These are phyloP conservation scores for Stenodema calcarata DNA, from an alignment of 2,888 invertebrate species.

Conservation along the genomic window DNA sequence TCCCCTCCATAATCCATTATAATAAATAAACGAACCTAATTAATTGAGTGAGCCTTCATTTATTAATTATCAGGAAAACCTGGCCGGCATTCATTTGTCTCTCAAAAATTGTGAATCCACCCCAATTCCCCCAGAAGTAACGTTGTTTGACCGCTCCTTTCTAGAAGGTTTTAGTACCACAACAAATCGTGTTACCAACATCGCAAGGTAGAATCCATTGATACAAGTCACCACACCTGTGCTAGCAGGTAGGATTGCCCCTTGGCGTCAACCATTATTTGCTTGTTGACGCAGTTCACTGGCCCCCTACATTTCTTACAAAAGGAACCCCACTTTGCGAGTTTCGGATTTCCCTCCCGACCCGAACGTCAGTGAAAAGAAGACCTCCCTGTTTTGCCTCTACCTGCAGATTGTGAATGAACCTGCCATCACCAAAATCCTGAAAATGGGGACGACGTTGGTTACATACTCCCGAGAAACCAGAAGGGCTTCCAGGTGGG, in stretches of 20 bases:
- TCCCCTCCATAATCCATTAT: too few species aligned
- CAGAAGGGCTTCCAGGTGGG: too few species aligned
- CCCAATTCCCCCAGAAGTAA: too few species aligned
- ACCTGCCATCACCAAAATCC: neutral
- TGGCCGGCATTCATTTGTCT: neutral
- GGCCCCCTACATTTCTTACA: neutral
- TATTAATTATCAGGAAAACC: neutral
- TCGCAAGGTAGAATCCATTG: neutral
- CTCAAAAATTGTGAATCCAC: too few species aligned
- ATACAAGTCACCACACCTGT: neutral
- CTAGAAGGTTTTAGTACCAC: neutral
- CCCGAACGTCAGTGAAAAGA: neutral
- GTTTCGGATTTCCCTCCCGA: neutral
- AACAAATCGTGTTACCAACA: too few species aligned
- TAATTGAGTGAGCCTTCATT: too few species aligned
- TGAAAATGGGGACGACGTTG: neutral
- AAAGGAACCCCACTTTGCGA: neutral
- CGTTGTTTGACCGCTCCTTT: too few species aligned
- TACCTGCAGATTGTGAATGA: neutral
- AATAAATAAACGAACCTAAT: too few species aligned
- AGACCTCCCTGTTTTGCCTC: neutral
- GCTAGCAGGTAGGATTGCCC: neutral
- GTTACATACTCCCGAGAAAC: too few species aligned
- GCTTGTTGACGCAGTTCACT: conserved; percentile 24
- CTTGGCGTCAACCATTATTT: neutral